Evolutionary conservation across 2,113 vertebrate species (phyloP), one percentile per base, ranked within the genome.

Genomic region (Bujurquina vittata): DNA sequence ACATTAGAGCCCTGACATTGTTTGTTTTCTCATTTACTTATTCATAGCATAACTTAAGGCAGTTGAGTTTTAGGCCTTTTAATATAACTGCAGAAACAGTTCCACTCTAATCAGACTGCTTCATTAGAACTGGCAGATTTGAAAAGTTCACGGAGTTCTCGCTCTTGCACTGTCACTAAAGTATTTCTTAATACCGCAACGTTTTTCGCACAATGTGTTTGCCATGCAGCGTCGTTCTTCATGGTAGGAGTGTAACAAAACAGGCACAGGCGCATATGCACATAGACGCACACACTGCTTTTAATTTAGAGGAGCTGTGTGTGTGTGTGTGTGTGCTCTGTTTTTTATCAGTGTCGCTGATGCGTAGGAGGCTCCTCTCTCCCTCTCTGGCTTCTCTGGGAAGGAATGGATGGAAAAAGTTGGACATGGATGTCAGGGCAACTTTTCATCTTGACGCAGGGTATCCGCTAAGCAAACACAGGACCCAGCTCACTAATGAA

Each of bases 381-480:
- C 80, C 65, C 52, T 65, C 84, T 91, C 79, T 77, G 82, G 83
- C 84, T 84, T 89, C 75, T 88, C 85, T 61, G 85, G 79, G 81
- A 91, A 31, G 84, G 84, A 83, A 87, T 81, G 75, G 92, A 87
- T 94, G 93, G 91, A 94, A 95, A 94, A 92, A 87, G 83, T 90
- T 93, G 90, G 85, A 91, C 88, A 60, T 79, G 61, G 85, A 94
- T 85, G 89, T 92, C 90, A 85, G 87, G 87, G 77, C 87, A 90
- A 87, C 83, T 91, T 88, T 94, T 94, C 90, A 94, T 91, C 87
- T 90, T 37, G 79, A 93, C 79, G 80, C 87, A 85, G 88, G 82
- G 87, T 89, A 93, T 93, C 88, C 35, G 62, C 86, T 87, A 92
- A 93, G 91, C 82, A 94, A 94, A 93, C 92, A 94, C 63, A 61